phyloP scores from a whole-genome alignment of 2,113 vertebrate species.

The Sander lucioperca region DNA sequence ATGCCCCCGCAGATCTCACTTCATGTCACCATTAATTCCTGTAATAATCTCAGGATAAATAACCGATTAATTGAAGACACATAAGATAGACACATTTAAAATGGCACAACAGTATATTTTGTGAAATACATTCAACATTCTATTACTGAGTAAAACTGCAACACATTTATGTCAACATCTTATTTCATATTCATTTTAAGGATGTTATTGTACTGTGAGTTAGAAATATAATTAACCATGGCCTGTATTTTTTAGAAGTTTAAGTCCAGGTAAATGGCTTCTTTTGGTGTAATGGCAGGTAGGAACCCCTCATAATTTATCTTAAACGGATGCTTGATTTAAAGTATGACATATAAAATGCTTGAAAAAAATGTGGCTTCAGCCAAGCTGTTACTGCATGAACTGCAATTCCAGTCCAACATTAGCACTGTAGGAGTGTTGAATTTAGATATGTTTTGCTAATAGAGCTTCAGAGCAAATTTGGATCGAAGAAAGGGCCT shows the following conservation, averaged over 20 bases:
- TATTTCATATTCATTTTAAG: neutral
- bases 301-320: constrained; percentile 19
- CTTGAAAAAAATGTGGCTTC: constrained; percentile 16
- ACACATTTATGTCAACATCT: neutral
- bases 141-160: neutral
- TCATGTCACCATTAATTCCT: neutral
- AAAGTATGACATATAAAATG: constrained; percentile 6
- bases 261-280: neutral
- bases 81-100: neutral
- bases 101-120: neutral
- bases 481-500: constrained; percentile 30
- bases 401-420: constrained; percentile 6
- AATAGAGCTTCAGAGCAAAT: constrained; percentile 26
- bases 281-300: constrained; percentile 7
- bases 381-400: constrained; percentile 11
- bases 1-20: neutral
- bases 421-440: constrained; percentile 16
- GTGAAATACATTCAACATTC: neutral
- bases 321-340: constrained; percentile 25
- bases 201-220: constrained; percentile 2
- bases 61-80: neutral
- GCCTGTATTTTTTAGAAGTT: constrained; percentile 11
- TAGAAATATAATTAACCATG: constrained; percentile 22
- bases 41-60: constrained; percentile 1
- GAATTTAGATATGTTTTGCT: constrained; percentile 8